These are phyloP conservation scores for Triplophysa tibetana DNA, from an alignment of 2,113 vertebrate species.

Conservation along the genomic window DNA sequence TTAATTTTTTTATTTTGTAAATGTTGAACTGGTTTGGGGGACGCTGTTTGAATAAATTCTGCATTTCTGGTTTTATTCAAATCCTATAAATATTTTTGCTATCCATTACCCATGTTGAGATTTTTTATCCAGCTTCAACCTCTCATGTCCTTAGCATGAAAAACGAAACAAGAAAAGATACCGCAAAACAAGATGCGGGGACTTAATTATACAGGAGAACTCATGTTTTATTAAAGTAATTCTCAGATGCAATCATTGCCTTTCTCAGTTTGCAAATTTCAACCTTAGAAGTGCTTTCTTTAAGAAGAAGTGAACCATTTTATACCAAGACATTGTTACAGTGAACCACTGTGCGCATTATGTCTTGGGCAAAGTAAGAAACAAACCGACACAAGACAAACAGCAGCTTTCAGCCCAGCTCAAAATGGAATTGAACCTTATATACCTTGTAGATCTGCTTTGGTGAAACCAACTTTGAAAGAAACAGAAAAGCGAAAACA, in stretches of 20 bases:
- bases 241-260: conserved; percentile 39
- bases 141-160: conserved; percentile 45
- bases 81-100: conserved; percentile 42
- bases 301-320: conserved; percentile 63
- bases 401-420: conserved; percentile 73
- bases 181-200: conserved; percentile 44
- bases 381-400: conserved; percentile 63
- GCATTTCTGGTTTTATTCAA: conserved; percentile 27
- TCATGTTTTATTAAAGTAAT: conserved; percentile 56
- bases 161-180: conserved; percentile 33
- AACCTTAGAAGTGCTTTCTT: conserved; percentile 11
- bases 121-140: conserved; percentile 33
- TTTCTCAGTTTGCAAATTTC: conserved; percentile 13
- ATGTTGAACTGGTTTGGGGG: too few species aligned
- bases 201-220: conserved; percentile 48
- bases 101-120: conserved; percentile 37
- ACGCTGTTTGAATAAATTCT: too few species aligned
- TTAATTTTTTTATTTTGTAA: too few species aligned
- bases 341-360: conserved; percentile 47
- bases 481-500: conserved; percentile 74
- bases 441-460: conserved; percentile 88
- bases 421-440: conserved; percentile 76
- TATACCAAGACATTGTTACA: conserved; percentile 69
- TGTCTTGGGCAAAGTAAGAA: conserved; percentile 40
- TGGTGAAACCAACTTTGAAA: conserved; percentile 89